Evolutionary conservation across 2,797 vertebrate species (phyloP), one percentile per base, ranked within the genome.

Genomic region (Cryptoblepharus egeriae): DNA sequence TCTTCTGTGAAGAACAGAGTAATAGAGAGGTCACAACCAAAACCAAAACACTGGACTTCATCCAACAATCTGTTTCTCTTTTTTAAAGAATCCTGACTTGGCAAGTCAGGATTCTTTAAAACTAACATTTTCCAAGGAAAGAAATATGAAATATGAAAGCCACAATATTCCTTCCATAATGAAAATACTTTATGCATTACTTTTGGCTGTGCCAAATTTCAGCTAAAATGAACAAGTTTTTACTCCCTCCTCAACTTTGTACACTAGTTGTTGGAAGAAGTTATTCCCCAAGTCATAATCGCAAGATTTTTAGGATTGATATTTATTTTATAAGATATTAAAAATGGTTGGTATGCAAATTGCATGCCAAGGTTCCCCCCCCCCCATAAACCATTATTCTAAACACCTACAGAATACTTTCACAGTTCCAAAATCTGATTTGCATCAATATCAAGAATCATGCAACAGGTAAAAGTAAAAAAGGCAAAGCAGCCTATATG

Each of bases 41-140:
- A 81, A 67, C 37, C 13, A 42, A 65, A 75, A 42, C 58, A 5
- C 12, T 75, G 80, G 80, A 42, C 52, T 67, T 75, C 55, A 57
- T 67, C 28, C 61, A 42, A 4, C 57, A 57, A 32, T 16, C 35
- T 57, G n/a, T 81, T 65, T 49, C 30, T 32, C 74, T 65, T 67
- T 30, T 75, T 75, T 75, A 35, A 58, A 81, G 49, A 58, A 81
- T 39, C 52, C 32, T 28, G 10, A 67, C 35, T 58, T 81, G 71
- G 72, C 63, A 81, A 81, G 57, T 58, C 68, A n/a, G n/a, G n/a
- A n/a, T n/a, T n/a, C n/a, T n/a, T n/a, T n/a, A n/a, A n/a, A 68
- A 57, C 72, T 75, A 68, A 57, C 49, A 75, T 81, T 81, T 74
- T 35, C 71, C 73, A 39, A 67, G 65, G 71, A 81, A 75, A 81